phyloP scores from a whole-genome alignment of 2,113 vertebrate species.

The Promerops cafer region DNA sequence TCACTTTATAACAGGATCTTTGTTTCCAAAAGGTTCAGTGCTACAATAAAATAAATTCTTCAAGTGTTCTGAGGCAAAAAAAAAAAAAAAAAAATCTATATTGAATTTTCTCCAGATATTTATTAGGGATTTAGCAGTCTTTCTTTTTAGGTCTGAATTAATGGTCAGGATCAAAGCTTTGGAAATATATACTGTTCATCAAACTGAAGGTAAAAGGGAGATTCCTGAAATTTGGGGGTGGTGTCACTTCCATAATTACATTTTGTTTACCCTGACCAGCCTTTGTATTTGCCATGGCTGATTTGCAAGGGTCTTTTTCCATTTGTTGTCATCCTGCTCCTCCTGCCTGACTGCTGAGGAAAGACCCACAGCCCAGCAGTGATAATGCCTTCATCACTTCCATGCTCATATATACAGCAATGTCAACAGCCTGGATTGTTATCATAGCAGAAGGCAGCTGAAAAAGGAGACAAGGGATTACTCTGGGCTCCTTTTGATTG shows the following conservation, averaged over 20 bases:
- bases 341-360: constrained; percentile 72
- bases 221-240: background rate
- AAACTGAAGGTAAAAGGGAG: background rate
- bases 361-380: constrained; percentile 58
- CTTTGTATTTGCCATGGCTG: constrained; percentile 40
- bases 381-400: constrained; percentile 58
- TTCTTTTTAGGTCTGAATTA: constrained; percentile 1
- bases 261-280: constrained; percentile 42
- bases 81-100: background rate
- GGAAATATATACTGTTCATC: background rate
- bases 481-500: background rate
- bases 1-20: background rate
- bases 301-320: constrained; percentile 48
- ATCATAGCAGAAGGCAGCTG: background rate
- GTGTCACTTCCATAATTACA: constrained; percentile 27
- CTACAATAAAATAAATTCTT: background rate
- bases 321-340: constrained; percentile 67
- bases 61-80: background rate
- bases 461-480: background rate
- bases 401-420: background rate
- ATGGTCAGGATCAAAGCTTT: background rate
- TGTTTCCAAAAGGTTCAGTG: background rate
- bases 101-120: background rate
- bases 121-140: background rate
- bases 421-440: constrained; percentile 39